Evolutionary conservation across 2,113 vertebrate species (phyloP).

Genomic region (Pan troglodytes): NHGRI_mPanTro3-v2.1_pri NC_072416.2:10006501-10007000

Average conservation of each 20-base stretch:
- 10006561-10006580: accelerated
- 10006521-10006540: background rate
- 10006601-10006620: background rate
- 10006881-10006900: accelerated
- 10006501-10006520: background rate
- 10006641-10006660: background rate
- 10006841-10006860: background rate
- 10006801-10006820: accelerated
- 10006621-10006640: background rate
- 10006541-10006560: too few species aligned
- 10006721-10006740: background rate
- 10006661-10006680: background rate
- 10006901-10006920: too few species aligned
- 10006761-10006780: background rate
- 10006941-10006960: accelerated
- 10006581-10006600: background rate
- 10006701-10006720: background rate
- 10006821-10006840: background rate
- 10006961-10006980: background rate
- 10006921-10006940: background rate
- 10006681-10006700: background rate
- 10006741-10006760: background rate
- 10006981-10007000: background rate
- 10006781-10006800: background rate
- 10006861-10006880: too few species aligned